These are phyloP conservation scores for Esox niger DNA, from an alignment of 2,113 vertebrate genomes.

Conservation along the genomic window DNA sequence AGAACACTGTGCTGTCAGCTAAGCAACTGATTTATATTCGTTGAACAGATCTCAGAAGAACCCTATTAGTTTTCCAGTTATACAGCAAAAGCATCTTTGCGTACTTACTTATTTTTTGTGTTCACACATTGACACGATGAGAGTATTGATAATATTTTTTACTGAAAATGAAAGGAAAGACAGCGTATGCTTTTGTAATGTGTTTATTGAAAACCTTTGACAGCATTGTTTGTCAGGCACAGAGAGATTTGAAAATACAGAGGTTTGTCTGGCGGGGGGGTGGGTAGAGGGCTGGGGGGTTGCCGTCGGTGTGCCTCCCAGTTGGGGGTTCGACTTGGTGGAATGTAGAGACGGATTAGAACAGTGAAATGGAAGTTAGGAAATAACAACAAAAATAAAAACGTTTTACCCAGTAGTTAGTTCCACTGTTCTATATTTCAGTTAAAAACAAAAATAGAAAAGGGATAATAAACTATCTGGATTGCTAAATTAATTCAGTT, in stretches of 20 bases:
- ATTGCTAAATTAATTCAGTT: constrained; percentile 69
- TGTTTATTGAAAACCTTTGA: constrained; percentile 74
- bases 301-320: too few species aligned
- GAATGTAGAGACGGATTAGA: constrained; percentile 70
- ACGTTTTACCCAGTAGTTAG: constrained; percentile 78
- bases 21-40: too few species aligned
- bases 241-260: constrained; percentile 52
- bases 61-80: too few species aligned
- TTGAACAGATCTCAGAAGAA: too few species aligned
- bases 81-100: too few species aligned
- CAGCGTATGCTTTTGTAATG: constrained; percentile 64
- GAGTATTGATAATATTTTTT: too few species aligned
- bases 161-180: constrained; percentile 16
- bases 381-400: constrained; percentile 76
- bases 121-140: too few species aligned
- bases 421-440: constrained; percentile 58
- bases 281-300: constrained; percentile 4
- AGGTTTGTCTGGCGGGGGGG: constrained; percentile 23
- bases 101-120: too few species aligned
- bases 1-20: too few species aligned
- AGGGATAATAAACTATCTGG: constrained; percentile 81
- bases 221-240: constrained; percentile 71
- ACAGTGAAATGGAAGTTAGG: constrained; percentile 66
- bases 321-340: too few species aligned
- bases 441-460: constrained; percentile 71